These are phyloP conservation scores for Drepanosiphum platanoidis DNA, from an alignment of 2,888 invertebrate genomes.

Conservation along the genomic window DNA sequence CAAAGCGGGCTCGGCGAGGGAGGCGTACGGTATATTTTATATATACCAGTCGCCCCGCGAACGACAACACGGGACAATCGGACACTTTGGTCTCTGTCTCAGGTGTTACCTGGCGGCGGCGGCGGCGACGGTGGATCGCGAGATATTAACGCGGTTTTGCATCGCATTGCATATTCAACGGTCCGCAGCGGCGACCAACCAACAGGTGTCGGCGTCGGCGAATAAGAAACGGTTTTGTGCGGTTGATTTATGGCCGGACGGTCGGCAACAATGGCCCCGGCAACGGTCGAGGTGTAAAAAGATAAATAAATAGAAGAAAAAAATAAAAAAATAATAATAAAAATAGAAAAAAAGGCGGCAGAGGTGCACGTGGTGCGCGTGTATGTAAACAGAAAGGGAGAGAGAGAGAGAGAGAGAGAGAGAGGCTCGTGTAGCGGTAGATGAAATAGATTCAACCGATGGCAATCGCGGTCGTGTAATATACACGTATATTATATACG, in stretches of 20 bases:
- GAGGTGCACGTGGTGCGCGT: neutral
- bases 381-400: too few relatives aligned
- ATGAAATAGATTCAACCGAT: conserved; percentile 48
- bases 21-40: too few relatives aligned
- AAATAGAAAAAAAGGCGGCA: conserved; percentile 16
- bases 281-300: conserved; percentile 35
- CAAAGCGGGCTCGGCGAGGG: neutral
- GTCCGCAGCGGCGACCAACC: neutral
- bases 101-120: neutral
- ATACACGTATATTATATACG: neutral
- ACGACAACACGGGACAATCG: neutral
- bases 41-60: too few relatives aligned
- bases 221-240: conserved; percentile 39
- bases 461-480: conserved; percentile 19
- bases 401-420: too few relatives aligned
- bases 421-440: conserved; percentile 2
- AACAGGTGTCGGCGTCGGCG: conserved; percentile 52
- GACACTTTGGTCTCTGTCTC: neutral
- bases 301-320: conserved; percentile 18
- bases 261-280: conserved; percentile 41
- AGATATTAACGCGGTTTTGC: conserved; percentile 42
- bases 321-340: conserved; percentile 18
- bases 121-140: neutral
- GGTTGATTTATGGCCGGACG: conserved; percentile 48
- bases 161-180: conserved; percentile 36